Base-by-base conservation (phyloP, 2,113 vertebrate species). In the Stercorarius parasiticus region DNA sequence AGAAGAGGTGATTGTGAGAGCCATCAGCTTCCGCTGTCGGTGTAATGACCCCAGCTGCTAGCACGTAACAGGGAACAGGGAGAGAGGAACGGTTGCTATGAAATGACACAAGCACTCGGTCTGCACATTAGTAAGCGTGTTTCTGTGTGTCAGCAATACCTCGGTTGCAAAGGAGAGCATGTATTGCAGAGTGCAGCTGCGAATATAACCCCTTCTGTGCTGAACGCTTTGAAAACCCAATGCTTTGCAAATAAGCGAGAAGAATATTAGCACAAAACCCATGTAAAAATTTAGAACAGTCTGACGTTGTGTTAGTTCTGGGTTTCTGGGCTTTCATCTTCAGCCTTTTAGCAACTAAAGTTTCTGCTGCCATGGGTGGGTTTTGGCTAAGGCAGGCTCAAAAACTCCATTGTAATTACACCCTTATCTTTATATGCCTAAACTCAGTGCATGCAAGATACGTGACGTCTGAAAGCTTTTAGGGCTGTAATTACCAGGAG, bases 291-390 rank as follows among this genome's bases (percentile, higher is more conserved):
- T 43, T 22, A 23, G 26, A 76, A 20, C 1, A 7, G 22, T 45
- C 74, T 55, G 11, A 9, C 0, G 1, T 11, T 47, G 13, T 3
- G 1, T 52, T 70, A 26, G 1, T 32, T 81, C 34, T 49, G 27
- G 15, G 50, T 52, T 92, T 78, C 82, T 30, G 27, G 15, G 21
- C 30, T 25, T 83, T 49, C 2, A 1, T 34, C 34, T 78, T 61
- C 22, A 74, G 16, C 52, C 26, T 72, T 88, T 58, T 27, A 64
- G 64, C 19, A 79, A 71, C 38, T 66, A 49, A 47, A 65, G 21
- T 9, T 82, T 5, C 38, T 79, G 50, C 58, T 83, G 19, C 53
- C 3, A 1, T 5, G 72, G 40, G 26, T 0, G 0, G 22, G 10
- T 19, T 85, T 91, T 93, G 77, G 17, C 49, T 32, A 56, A 72